Evolutionary conservation across 1,140 invertebrate species (phyloP), one percentile per base, ranked within the genome.

Genomic region (Uloborus diversus): DNA sequence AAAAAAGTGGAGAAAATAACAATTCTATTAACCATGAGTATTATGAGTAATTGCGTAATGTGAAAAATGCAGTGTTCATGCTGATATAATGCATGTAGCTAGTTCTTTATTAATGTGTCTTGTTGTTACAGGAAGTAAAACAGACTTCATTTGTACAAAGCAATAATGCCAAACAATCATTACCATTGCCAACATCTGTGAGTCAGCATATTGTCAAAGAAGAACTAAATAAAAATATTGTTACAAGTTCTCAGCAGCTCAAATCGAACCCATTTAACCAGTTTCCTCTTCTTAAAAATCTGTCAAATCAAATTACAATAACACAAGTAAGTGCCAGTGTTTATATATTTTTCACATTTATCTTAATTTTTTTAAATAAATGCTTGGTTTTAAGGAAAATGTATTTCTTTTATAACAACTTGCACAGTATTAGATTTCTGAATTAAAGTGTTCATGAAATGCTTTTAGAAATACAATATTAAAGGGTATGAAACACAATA

Each of bases 361-460:
- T 57, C 1, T 23, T 57, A 57, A 27, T 17, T 27, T 13, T 3
- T 1, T 1, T 23, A 57, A 23, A 17, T 11, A 17, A 23, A 57
- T 2, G 17, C 53, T 57, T 1, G 9, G n/a, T 47, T 47, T 27
- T 23, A 70, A 57, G 28, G n/a, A 71, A 87, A 89, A 88, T 88
- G 88, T 87, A 81, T 35, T 32, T 66, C 33, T 59, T 25, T 56
- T 49, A 9, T 30, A 33, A 73, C 27, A 66, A 68, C 30, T 61
- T 70, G 51, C 25, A n/a, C n/a, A n/a, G n/a, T n/a, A n/a, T n/a
- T n/a, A n/a, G n/a, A n/a, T n/a, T n/a, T n/a, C n/a, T n/a, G n/a
- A n/a, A n/a, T n/a, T n/a, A n/a, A n/a, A n/a, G n/a, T n/a, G n/a
- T n/a, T n/a, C n/a, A n/a, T n/a, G n/a, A n/a, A n/a, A n/a, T n/a